Evolutionary conservation across 1,140 invertebrate species (phyloP).

Genomic region (Vollenhovia emeryi): DNA sequence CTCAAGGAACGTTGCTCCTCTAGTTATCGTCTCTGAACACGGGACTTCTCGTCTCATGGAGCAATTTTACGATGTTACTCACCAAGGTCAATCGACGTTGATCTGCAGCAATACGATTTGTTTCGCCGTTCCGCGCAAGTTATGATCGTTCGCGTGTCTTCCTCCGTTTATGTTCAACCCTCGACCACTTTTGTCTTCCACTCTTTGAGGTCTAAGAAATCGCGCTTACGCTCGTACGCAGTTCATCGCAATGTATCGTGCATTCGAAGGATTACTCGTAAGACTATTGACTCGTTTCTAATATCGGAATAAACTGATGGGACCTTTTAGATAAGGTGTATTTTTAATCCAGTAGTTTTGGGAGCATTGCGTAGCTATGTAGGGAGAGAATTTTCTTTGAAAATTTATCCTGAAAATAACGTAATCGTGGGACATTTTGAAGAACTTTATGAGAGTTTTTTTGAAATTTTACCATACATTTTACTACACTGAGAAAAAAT

Average conservation of each 20-base stretch:
- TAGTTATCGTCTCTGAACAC: slow-evolving; percentile 67
- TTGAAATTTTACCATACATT: no score
- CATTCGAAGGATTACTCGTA: not conserved
- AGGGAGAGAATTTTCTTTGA: no score
- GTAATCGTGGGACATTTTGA: no score
- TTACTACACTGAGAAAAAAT: no score
- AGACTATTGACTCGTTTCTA: not conserved
- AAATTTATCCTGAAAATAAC: no score
- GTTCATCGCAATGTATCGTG: not conserved
- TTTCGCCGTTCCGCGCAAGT: slow-evolving; percentile 64
- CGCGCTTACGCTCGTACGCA: slow-evolving; percentile 1
- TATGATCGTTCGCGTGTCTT: slow-evolving; percentile 75
- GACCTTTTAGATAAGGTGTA: not conserved
- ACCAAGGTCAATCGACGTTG: slow-evolving; percentile 78
- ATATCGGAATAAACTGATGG: not conserved
- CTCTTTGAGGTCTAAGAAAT: slow-evolving; percentile 12
- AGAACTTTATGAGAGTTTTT: no score
- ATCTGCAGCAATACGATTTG: slow-evolving; percentile 67
- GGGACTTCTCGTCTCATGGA: slow-evolving; percentile 65
- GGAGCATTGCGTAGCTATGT: not conserved
- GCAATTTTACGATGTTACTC: slow-evolving; percentile 65
- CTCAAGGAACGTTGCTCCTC: slow-evolving; percentile 24
- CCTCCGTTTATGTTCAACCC: slow-evolving; percentile 73
- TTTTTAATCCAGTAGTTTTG: not conserved
- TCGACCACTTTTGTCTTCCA: slow-evolving; percentile 47